phyloP scores from a whole-genome alignment of 2,888 invertebrate species.

The Harpalus rubripes region DNA sequence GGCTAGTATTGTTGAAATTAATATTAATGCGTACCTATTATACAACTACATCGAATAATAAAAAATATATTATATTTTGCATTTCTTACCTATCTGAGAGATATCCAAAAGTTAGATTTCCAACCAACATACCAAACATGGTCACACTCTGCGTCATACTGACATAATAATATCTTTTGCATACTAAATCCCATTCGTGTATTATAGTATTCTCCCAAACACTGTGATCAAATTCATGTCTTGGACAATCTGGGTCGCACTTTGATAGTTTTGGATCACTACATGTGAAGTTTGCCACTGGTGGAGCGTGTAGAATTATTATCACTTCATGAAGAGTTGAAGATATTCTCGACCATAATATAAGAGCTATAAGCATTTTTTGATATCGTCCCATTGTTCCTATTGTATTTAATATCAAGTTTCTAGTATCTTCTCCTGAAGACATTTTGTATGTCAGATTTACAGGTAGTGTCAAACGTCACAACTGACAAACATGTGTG shows the following conservation, averaged over 20 bases:
- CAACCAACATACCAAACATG: slow-evolving; percentile 85
- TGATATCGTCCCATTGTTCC: slow-evolving; percentile 83
- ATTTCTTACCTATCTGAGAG: slow-evolving; percentile 78
- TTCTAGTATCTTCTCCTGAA: slow-evolving; percentile 87
- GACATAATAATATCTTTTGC: slow-evolving; percentile 81
- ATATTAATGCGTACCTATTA: too few species aligned
- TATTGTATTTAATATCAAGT: slow-evolving; percentile 80
- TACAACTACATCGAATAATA: too few species aligned
- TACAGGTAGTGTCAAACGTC: background rate
- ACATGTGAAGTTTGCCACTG: background rate
- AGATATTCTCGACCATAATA: slow-evolving; percentile 83
- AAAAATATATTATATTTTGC: too few species aligned
- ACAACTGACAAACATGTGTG: too few species aligned
- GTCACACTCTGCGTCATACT: slow-evolving; percentile 85
- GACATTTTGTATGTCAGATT: slow-evolving; percentile 82
- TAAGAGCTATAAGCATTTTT: slow-evolving; percentile 84
- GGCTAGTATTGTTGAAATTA: too few species aligned
- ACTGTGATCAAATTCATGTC: slow-evolving; percentile 6
- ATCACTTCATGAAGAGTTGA: slow-evolving; percentile 78
- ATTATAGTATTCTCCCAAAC: slow-evolving; percentile 82
- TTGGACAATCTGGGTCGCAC: slow-evolving; percentile 32
- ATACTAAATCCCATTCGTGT: slow-evolving; percentile 85
- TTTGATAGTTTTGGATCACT: background rate
- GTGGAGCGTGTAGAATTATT: background rate
- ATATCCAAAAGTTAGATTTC: slow-evolving; percentile 84